Percentiles rank a stretch among this genome's conserved stretches.
These are phyloP conservation scores for Diorhabda elongata DNA, from an alignment of 1,140 invertebrate genomes.

Conservation along the genomic window DNA sequence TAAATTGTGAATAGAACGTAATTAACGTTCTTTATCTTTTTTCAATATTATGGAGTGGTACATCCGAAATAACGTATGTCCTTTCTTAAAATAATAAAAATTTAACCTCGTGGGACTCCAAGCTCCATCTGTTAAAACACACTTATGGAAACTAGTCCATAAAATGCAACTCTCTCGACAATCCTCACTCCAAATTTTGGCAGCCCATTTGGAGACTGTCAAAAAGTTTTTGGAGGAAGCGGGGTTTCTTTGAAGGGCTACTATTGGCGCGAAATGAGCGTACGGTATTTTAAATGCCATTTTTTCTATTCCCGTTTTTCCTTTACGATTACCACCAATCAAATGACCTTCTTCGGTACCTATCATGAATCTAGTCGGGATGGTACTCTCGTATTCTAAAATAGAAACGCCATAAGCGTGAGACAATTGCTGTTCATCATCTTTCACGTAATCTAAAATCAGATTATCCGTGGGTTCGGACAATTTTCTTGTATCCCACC, in stretches of 20 bases:
- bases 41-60: not conserved
- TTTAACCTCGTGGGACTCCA: conserved; percentile 80
- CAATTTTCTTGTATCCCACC: conserved; percentile 86
- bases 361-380: conserved; percentile 77
- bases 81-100: too few relatives aligned
- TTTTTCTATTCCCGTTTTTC: conserved; percentile 75
- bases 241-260: conserved; percentile 80
- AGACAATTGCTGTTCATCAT: conserved; percentile 64
- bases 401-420: conserved; percentile 75
- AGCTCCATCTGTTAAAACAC: conserved; percentile 72
- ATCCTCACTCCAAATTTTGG: conserved; percentile 89
- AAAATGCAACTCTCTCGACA: conserved; percentile 85
- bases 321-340: conserved; percentile 76
- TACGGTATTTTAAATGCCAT: conserved; percentile 65
- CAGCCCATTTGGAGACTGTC: conserved; percentile 88
- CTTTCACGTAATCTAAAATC: conserved; percentile 73
- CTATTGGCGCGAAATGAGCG: conserved; percentile 82
- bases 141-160: conserved; percentile 79
- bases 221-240: conserved; percentile 88
- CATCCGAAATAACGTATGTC: too few relatives aligned
- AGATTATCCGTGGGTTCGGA: conserved; percentile 74
- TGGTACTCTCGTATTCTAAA: conserved; percentile 85
- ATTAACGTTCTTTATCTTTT: too few relatives aligned
- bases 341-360: conserved; percentile 77
- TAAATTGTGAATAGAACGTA: too few relatives aligned